Conservation (phyloP, 1,140 invertebrate genomes). For the Trichogramma pretiosum region DNA sequence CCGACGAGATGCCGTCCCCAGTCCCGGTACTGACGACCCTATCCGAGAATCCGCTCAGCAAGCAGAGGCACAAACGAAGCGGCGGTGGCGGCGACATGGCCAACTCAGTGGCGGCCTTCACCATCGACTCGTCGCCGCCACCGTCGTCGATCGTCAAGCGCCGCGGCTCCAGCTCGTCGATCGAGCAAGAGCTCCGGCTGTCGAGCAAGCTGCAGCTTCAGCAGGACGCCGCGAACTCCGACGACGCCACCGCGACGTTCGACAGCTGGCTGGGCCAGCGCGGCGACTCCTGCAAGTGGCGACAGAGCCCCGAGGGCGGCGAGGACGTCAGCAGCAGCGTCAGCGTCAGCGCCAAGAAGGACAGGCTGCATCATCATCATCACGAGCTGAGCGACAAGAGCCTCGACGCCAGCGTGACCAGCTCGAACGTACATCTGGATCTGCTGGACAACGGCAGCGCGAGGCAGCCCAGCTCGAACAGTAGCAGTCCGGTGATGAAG, state of each 20-base stretch:
- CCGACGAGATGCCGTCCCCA: slow-evolving; percentile 43
- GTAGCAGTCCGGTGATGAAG: slow-evolving; percentile 43
- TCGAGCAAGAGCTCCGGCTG: slow-evolving; percentile 37
- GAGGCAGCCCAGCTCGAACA: slow-evolving; percentile 40
- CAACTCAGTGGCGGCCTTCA: no score
- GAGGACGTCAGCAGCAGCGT: slow-evolving; percentile 49
- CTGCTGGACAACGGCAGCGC: slow-evolving; percentile 44
- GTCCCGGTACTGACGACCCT: slow-evolving; percentile 33
- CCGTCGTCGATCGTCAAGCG: slow-evolving; percentile 24
- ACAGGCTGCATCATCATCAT: no score
- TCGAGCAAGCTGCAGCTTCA: slow-evolving; percentile 38
- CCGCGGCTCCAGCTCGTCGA: slow-evolving; percentile 38
- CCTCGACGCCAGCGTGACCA: slow-evolving; percentile 46
- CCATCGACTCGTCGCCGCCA: slow-evolving; percentile 24
- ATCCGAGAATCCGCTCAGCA: slow-evolving; percentile 38
- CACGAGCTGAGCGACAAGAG: slow-evolving; percentile 49
- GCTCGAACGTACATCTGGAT: slow-evolving; percentile 50
- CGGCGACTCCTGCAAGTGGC: slow-evolving; percentile 49
- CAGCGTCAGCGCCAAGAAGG: slow-evolving; percentile 37
- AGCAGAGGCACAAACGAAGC: slow-evolving; percentile 38
- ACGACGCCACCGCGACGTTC: slow-evolving; percentile 49
- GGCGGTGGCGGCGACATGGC: slow-evolving; percentile 19
- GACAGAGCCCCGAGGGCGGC: slow-evolving; percentile 54
- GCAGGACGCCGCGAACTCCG: slow-evolving; percentile 45
- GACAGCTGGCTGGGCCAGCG: slow-evolving; percentile 48